Conservation (phyloP, 2,113 vertebrate genomes). For the Ondatra zibethicus region DNA sequence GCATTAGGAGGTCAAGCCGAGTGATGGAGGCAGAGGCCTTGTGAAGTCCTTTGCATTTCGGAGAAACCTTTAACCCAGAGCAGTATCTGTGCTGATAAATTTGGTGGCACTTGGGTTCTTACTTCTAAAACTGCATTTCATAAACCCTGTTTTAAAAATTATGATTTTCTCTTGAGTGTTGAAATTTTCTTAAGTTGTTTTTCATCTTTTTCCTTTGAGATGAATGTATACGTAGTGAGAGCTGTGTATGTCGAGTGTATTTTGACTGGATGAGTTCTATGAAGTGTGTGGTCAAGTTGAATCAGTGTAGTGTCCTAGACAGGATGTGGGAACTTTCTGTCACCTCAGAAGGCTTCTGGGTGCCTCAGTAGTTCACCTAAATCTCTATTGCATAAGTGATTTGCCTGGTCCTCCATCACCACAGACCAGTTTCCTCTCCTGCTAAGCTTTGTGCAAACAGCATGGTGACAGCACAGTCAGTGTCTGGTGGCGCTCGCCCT, state of each 20-base stretch:
- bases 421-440: not conserved
- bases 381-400: not conserved
- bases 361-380: not conserved
- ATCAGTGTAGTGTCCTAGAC: not conserved
- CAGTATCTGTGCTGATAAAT: slow-evolving; percentile 77
- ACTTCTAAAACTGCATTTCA: slow-evolving; percentile 70
- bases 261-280: slow-evolving; percentile 25
- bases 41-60: slow-evolving; percentile 66
- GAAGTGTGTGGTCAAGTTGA: not conserved
- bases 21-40: not conserved
- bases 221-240: slow-evolving; percentile 2
- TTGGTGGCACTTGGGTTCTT: slow-evolving; percentile 79
- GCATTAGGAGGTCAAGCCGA: not conserved
- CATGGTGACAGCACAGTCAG: not conserved
- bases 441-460: not conserved
- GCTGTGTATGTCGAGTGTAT: not conserved
- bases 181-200: slow-evolving; percentile 38
- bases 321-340: not conserved
- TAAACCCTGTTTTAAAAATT: slow-evolving; percentile 72
- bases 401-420: not conserved
- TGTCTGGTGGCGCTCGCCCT: not conserved
- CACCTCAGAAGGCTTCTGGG: not conserved
- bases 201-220: slow-evolving; percentile 17
- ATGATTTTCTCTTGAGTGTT: slow-evolving; percentile 50
- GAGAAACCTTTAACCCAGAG: slow-evolving; percentile 72